A percentile compares a stretch with the other conserved stretches of the same genome.
Evolutionary conservation across 2,113 vertebrate genomes (phyloP).

Genomic region (Podocnemis expansa): DNA sequence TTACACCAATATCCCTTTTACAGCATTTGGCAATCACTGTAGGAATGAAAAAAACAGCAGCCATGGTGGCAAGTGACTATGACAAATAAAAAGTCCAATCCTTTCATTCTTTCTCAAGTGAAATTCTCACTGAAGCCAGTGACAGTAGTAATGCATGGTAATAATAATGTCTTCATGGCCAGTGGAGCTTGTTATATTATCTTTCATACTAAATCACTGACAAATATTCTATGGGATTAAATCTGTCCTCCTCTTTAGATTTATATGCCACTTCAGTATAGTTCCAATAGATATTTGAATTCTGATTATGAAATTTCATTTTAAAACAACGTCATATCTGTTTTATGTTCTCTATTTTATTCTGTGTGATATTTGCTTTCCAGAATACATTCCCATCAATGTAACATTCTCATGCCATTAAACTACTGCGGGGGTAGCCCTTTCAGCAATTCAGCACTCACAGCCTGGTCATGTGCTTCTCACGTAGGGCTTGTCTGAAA

Average conservation of each 20-base stretch:
- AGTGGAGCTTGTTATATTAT: slow-evolving; percentile 14
- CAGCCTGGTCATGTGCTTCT: neutral
- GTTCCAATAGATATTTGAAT: slow-evolving; percentile 30
- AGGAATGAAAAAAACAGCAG: neutral
- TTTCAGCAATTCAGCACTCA: neutral
- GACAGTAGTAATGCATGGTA: neutral
- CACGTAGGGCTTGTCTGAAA: neutral
- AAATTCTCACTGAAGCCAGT: slow-evolving; percentile 18
- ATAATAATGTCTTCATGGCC: slow-evolving; percentile 1
- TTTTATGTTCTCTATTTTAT: neutral
- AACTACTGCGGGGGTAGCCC: neutral
- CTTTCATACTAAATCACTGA: slow-evolving; percentile 33
- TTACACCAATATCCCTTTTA: neutral
- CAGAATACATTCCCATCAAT: neutral
- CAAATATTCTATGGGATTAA: slow-evolving; percentile 66
- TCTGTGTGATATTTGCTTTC: neutral
- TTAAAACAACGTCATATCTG: neutral
- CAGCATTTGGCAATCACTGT: neutral
- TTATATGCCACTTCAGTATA: slow-evolving; percentile 48
- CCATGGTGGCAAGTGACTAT: neutral
- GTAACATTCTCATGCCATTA: neutral
- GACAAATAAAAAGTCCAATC: neutral
- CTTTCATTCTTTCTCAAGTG: neutral
- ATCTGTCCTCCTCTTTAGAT: slow-evolving; percentile 40
- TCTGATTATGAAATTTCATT: slow-evolving; percentile 21